Evolutionary conservation across 2,113 vertebrate species (phyloP).

Genomic region (Phasianus colchicus): DNA sequence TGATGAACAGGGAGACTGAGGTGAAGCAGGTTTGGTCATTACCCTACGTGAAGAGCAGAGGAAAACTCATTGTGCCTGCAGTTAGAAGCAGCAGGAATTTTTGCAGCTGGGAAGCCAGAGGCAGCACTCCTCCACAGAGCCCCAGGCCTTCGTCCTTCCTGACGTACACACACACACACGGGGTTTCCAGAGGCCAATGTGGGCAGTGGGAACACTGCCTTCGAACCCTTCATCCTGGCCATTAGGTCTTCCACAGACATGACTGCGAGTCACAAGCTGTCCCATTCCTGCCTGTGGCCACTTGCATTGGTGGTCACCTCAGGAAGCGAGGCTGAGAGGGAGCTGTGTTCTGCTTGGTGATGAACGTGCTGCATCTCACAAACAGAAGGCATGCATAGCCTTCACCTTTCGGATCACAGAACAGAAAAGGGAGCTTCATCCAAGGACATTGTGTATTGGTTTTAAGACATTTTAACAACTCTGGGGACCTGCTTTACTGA

Average conservation of each 20-base stretch:
- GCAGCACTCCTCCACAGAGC: neutral
- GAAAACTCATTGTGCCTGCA: neutral
- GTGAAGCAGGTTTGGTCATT: neutral
- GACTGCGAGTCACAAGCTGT: neutral
- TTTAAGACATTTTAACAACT: neutral
- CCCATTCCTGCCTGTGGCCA: neutral
- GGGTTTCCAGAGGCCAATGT: fast-evolving
- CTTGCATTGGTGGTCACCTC: neutral
- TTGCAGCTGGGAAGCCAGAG: neutral
- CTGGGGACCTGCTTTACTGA: neutral
- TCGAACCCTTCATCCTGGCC: neutral
- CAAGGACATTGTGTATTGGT: neutral
- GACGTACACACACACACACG: fast-evolving
- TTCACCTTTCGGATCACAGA: fast-evolving
- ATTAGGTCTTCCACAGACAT: neutral
- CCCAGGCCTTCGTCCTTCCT: neutral
- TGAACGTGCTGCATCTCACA: fast-evolving
- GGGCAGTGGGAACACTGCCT: fast-evolving
- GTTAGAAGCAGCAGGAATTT: neutral
- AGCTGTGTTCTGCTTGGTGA: neutral
- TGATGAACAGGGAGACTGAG: neutral
- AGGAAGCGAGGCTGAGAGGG: neutral
- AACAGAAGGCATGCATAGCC: neutral
- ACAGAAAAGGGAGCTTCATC: neutral
- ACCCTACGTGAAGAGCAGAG: neutral